Evolutionary conservation across 2,888 invertebrate species (phyloP), one percentile per base, ranked within the genome.

Genomic region (Platypus cylindrus): DNA sequence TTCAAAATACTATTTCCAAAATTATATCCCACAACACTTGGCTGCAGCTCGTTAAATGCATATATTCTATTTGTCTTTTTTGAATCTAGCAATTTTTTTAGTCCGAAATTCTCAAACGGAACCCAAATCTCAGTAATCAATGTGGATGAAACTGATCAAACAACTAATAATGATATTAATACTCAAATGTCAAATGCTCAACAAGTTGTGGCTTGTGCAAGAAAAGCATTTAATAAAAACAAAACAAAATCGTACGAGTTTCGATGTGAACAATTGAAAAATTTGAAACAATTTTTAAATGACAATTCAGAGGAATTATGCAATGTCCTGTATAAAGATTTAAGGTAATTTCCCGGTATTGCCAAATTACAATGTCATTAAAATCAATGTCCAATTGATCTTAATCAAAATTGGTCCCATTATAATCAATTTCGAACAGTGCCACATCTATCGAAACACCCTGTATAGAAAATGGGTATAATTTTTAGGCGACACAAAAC

Each of bases 271-370:
- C 52, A 53, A 32, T 38, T 54, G 22, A 46, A 48, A 33, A 39
- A 37, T 24, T 7, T 50, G 12, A 53, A 77, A 28, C 70, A 70
- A 34, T 71, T 94, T 72, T 68, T 90, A 52, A 73, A 81, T 43
- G 91, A 94, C 43, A 37, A 72, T 91, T 73, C 69, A 86, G 55
- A 75, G 78, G 46, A 87, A 49, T 79, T 91, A 57, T 66, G 68
- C 37, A 67, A 71, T 25, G 75, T 71, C 2, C 72, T 94, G 60
- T 32, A 45, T 28, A 62, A 77, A 28, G 73, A 90, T 59, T 66
- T 68, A 36, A 68, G 70, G 30, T 74, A 36, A 20, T 20, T 20
- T 20, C 5, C 9, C 9, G 20, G 20, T 20, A 7, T 20, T 9
- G 9, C 5, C 20, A 7, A 9, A 20, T 20, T 7, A 20, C 9